A percentile compares a stretch with the other conserved stretches of the same genome.
phyloP scores from a whole-genome alignment of 2,888 invertebrate species.

The Dusona sp. region DNA sequence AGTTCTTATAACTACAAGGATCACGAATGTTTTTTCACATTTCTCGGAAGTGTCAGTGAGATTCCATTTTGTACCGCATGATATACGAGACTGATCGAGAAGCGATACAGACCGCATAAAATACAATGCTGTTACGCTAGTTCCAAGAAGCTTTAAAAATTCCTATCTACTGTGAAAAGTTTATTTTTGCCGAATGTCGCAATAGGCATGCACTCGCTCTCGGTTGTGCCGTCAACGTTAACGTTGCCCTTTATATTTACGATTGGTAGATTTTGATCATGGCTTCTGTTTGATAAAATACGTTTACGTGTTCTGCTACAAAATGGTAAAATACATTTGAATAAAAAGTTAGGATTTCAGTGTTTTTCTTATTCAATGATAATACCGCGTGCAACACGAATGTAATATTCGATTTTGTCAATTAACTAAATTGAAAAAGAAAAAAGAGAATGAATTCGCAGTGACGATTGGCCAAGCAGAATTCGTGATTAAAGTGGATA shows the following conservation, averaged over 20 bases:
- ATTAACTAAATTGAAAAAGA: background rate
- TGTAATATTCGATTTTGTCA: background rate
- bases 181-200: slow-evolving; percentile 55
- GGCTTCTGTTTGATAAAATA: background rate
- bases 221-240: background rate
- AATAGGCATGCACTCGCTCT: slow-evolving; percentile 24
- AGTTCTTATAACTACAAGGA: background rate
- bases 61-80: slow-evolving; percentile 51
- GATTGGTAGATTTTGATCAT: slow-evolving; percentile 6
- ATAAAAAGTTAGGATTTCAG: slow-evolving; percentile 5
- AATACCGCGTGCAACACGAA: background rate
- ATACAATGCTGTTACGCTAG: slow-evolving; percentile 16
- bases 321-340: background rate
- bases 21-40: slow-evolving; percentile 16
- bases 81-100: slow-evolving; percentile 57
- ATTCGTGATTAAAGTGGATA: slow-evolving; percentile 38
- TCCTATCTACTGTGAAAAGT: slow-evolving; percentile 26
- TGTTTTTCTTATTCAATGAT: background rate
- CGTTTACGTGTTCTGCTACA: background rate
- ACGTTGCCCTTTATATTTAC: slow-evolving; percentile 24
- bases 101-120: slow-evolving; percentile 28
- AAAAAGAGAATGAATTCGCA: background rate
- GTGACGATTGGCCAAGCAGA: slow-evolving; percentile 9
- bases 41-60: slow-evolving; percentile 14
- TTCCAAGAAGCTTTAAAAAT: background rate